Evolutionary conservation across 2,888 invertebrate genomes (phyloP).

Genomic region (Scelioninae gen. 1): DNA sequence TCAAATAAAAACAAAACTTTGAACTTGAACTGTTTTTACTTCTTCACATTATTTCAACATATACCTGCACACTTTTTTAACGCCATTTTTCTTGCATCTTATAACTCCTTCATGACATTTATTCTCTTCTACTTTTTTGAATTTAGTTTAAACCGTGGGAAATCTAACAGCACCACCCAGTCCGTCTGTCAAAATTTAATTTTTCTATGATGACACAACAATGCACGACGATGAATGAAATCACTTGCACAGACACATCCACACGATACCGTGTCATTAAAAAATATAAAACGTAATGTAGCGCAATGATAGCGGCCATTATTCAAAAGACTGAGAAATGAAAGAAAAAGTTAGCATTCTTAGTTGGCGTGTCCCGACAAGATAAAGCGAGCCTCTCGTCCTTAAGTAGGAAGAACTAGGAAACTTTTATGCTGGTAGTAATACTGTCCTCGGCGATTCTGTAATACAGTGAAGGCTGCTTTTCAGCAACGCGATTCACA

Average conservation of each 20-base stretch:
- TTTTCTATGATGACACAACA: no score
- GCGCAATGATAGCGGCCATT: conserved; percentile 30
- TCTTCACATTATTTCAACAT: no score
- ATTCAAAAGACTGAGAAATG: conserved; percentile 35
- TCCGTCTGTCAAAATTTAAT: no score
- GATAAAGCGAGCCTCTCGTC: conserved; percentile 54
- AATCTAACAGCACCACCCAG: no score
- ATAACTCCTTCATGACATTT: no score
- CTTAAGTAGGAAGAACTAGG: conserved; percentile 57
- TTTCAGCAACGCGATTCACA: conserved; percentile 28
- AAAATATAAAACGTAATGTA: conserved; percentile 27
- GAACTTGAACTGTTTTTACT: no score
- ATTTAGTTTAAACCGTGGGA: no score
- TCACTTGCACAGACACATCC: conserved; percentile 10
- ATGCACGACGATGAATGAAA: neutral
- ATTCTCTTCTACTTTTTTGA: no score
- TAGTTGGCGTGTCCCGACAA: conserved; percentile 19
- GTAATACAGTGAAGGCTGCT: conserved; percentile 39
- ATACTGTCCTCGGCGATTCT: conserved; percentile 44
- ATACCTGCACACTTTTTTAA: no score
- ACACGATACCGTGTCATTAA: conserved; percentile 14
- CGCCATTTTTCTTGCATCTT: no score
- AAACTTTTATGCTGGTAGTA: conserved; percentile 63
- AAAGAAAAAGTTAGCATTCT: conserved; percentile 55
- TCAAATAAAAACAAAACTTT: no score